These are phyloP conservation scores for Sinosuthora webbiana DNA, from an alignment of 2,113 vertebrate species.

Conservation along the genomic window DNA sequence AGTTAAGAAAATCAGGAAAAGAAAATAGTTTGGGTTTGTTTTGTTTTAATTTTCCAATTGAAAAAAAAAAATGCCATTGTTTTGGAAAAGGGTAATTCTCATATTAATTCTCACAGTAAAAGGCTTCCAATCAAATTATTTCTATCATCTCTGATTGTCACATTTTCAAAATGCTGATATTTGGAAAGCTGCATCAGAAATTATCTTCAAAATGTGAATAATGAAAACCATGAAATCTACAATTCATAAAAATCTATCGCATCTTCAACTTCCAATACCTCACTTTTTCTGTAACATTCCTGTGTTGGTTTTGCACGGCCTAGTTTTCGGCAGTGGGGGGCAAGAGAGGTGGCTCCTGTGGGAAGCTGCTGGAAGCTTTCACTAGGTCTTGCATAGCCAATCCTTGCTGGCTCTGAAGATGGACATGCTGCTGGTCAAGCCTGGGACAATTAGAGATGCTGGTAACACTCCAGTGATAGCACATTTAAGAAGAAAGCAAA, in stretches of 20 bases:
- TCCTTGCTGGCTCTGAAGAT: too few species aligned
- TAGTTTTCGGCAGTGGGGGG: rapidly evolving
- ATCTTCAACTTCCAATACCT: neutral
- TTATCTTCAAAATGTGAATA: neutral
- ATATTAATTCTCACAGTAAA: neutral
- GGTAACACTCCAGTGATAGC: rapidly evolving
- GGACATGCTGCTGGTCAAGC: neutral
- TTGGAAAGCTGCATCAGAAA: neutral
- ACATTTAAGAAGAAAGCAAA: neutral
- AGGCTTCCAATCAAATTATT: neutral
- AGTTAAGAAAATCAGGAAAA: neutral
- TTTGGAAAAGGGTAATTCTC: neutral
- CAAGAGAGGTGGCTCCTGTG: neutral
- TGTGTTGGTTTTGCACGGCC: neutral
- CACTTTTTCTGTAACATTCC: neutral
- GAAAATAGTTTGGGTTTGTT: neutral
- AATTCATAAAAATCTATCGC: neutral
- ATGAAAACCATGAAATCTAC: neutral
- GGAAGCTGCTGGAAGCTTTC: neutral
- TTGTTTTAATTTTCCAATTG: neutral
- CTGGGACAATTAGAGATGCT: neutral
- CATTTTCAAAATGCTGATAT: neutral
- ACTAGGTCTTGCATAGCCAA: neutral
- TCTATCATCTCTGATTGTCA: neutral
- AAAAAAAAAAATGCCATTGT: neutral